Evolutionary conservation across 2,797 vertebrate species (phyloP).

Genomic region (Poecile montanus): DNA sequence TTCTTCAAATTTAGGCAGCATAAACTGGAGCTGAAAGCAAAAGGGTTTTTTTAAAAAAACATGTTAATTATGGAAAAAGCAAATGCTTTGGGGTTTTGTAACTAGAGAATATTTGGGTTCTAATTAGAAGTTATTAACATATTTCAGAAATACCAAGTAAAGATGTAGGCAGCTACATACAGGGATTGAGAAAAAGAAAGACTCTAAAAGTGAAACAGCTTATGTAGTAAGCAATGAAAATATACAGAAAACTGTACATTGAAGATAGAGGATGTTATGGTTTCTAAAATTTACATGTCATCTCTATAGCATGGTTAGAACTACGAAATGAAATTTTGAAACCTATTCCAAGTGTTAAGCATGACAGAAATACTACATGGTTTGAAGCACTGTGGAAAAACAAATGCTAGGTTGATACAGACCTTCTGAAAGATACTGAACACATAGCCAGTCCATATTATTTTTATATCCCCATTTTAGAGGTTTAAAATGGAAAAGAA

Average conservation of each 20-base stretch:
- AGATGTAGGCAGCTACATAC: background rate
- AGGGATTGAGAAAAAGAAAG: background rate
- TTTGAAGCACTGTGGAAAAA: background rate
- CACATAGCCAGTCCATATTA: background rate
- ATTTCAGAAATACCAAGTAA: background rate
- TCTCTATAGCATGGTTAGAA: background rate
- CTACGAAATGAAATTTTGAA: background rate
- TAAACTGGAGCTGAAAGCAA: constrained; percentile 77
- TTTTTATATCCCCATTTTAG: background rate
- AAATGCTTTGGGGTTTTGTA: background rate
- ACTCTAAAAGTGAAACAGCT: background rate
- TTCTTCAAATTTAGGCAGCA: constrained; percentile 72
- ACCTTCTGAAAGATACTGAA: background rate
- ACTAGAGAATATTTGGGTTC: background rate
- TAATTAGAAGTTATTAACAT: background rate
- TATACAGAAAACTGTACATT: background rate
- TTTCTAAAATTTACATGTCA: background rate
- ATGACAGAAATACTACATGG: background rate
- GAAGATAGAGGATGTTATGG: background rate
- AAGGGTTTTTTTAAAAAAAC: background rate
- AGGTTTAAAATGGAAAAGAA: background rate
- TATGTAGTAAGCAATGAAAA: background rate
- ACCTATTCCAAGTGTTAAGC: background rate
- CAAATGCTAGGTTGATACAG: background rate
- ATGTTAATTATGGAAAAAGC: background rate